Evolutionary conservation across 2,888 invertebrate species (phyloP), one percentile per base, ranked within the genome.

Genomic region (Allacma fusca): DNA sequence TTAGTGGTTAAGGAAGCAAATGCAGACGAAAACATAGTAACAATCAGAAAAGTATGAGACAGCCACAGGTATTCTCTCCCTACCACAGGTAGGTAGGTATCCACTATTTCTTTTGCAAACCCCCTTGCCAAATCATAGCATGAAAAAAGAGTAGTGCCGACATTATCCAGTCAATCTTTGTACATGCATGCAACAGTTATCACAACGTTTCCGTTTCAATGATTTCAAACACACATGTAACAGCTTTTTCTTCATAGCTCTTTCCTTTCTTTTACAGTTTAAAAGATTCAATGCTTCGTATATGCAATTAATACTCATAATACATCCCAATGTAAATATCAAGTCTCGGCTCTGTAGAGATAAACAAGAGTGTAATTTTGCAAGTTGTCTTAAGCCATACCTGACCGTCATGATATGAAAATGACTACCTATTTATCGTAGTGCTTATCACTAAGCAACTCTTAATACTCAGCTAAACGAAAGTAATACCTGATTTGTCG

Each of bases 61-160:
- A 71, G 28, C 50, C 71, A 71, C 71, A 71, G 50, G 71, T 71
- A 44, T 71, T 28, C 71, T 26, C 50, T 57, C 69, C 69, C 44
- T 69, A 28, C 65, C 65, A 65, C 28, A 65, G 65, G 29, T 65
- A 65, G 65, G 29, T 65, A 62, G 23, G 21, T 9, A 23, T 62
- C 28, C 24, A 4, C 26, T 26, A 29, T 67, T 67, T 67, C 29
- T 19, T 67, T 67, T 67, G 29, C 29, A 67, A 29, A 29, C 67
- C 67, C 67, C 34, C 67, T n/a, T 67, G 19, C 19, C 21, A 67
- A 50, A 50, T 50, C 50, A 13, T n/a, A 50, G 50, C 19, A 50
- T 16, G 9, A 50, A 50, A 50, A 50, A 50, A 50, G 34, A 34
- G 34, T 16, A 13, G 1, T 50, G 50, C 50, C 50, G 50, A 50